Base-by-base conservation (phyloP, 2,113 vertebrate genomes). In the Rhipidura dahli region DNA sequence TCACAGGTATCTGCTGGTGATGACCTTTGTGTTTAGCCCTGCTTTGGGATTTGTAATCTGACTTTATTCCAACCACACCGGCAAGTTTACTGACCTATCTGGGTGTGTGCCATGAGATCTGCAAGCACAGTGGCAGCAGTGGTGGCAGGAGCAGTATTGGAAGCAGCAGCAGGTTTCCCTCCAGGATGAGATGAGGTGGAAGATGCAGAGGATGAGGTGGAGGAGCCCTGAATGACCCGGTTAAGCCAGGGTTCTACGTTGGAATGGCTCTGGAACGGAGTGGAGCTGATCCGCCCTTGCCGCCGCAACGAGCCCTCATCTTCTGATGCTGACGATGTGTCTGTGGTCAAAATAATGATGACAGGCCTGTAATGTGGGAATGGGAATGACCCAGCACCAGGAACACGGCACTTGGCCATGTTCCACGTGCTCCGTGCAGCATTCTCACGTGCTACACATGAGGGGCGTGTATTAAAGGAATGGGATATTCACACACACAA, bases 291-390 rank as follows among this genome's bases (percentile, higher is more conserved):
- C 96, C 98, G 99, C 98, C 98, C 98, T 77, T 98, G 99, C 89
- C 98, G 99, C 89, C 98, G 98, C 88, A 99, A 98, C 71, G 99
- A 99, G 95, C 99, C 99, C 98, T 99, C 99, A 97, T 99, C 99
- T 98, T 99, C 99, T 63, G 99, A 99, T 65, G 99, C 99, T 76
- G 99, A 99, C 66, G 99, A 99, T 53, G 99, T 99, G 98, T 99
- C 99, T 99, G 99, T 98, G 98, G 97, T 98, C 88, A 98, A 98
- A 98, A 98, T 97, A 98, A 98, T 16, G 93, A 96, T 51, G 97
- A 98, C 59, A 98, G 93, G 97, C 82, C 83, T 96, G 96, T 95
- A 90, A 97, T 35, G 96, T 50, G 51, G 94, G 84, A 92, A 90
- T 56, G 51, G 94, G 54, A 90, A 73, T 80, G 95, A 78, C 66